phyloP scores from a whole-genome alignment of 2,113 vertebrate genomes.

The Poeciliopsis occidentalis region DNA sequence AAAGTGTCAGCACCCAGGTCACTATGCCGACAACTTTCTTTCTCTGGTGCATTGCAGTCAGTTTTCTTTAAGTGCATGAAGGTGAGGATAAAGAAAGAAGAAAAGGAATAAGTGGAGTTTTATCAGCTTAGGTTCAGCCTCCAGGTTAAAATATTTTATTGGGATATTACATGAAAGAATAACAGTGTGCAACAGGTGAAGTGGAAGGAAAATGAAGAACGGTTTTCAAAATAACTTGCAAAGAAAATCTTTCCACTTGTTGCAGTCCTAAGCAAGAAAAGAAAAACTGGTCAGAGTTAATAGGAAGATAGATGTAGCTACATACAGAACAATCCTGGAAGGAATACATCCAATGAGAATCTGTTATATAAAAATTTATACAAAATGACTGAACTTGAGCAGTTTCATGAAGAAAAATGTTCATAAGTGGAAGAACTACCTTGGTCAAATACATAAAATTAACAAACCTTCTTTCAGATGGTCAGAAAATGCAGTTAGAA shows the following conservation, averaged over 20 bases:
- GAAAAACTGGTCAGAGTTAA: neutral
- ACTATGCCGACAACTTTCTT: slow-evolving; percentile 34
- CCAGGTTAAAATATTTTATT: no score
- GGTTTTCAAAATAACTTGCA: neutral
- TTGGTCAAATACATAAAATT: no score
- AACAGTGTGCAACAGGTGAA: no score
- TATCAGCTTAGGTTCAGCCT: no score
- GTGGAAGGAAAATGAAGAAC: no score
- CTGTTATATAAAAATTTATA: no score
- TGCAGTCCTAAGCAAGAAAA: neutral
- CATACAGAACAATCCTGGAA: no score
- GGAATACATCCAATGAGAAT: no score
- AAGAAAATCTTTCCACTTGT: neutral
- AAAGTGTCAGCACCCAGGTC: slow-evolving; percentile 41
- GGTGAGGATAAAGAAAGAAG: neutral
- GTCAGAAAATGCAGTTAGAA: no score
- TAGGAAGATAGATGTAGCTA: neutral
- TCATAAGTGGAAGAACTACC: no score
- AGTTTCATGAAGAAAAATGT: neutral
- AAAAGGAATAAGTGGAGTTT: neutral
- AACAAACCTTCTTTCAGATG: no score
- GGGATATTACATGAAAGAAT: no score
- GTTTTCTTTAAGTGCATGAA: slow-evolving; percentile 14
- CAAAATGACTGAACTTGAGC: neutral
- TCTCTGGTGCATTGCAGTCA: slow-evolving; percentile 13